phyloP scores from a whole-genome alignment of 2,797 vertebrate species.

The Oryzias dopingdopingensis region DNA sequence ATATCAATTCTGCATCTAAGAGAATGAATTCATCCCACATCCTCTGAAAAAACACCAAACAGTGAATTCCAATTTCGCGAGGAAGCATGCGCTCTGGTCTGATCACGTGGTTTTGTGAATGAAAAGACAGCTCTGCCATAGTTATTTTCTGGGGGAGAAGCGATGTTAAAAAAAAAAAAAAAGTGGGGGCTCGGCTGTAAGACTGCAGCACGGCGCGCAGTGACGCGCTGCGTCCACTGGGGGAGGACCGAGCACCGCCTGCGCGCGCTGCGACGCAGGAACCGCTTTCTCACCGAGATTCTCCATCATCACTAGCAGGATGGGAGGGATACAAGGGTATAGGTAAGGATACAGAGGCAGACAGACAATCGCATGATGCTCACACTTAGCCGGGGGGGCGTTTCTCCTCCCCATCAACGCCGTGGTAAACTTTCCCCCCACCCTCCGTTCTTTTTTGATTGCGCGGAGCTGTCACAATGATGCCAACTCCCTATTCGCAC shows the following conservation, averaged over 20 bases:
- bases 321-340: constrained; percentile 67
- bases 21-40: no score
- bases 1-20: no score
- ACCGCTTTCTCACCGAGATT: constrained; percentile 68
- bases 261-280: constrained; percentile 65
- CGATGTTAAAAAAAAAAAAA: constrained; percentile 35
- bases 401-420: constrained; percentile 40
- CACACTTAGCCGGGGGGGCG: constrained; percentile 57
- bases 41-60: no score
- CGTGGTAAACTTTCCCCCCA: constrained; percentile 75
- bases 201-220: constrained; percentile 73
- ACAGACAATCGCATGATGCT: constrained; percentile 78
- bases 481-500: constrained; percentile 47
- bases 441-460: constrained; percentile 33
- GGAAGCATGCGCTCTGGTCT: no score
- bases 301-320: constrained; percentile 75
- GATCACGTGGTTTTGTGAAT: not conserved
- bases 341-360: constrained; percentile 66
- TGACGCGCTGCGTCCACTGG: constrained; percentile 75
- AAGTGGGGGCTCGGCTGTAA: constrained; percentile 44
- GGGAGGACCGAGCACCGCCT: constrained; percentile 79
- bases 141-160: not conserved
- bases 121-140: constrained; percentile 4
- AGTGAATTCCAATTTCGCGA: no score
- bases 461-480: constrained; percentile 38